These are phyloP conservation scores for Lasiurus cinereus DNA, from an alignment of 2,113 vertebrate genomes.

Conservation along the genomic window DNA sequence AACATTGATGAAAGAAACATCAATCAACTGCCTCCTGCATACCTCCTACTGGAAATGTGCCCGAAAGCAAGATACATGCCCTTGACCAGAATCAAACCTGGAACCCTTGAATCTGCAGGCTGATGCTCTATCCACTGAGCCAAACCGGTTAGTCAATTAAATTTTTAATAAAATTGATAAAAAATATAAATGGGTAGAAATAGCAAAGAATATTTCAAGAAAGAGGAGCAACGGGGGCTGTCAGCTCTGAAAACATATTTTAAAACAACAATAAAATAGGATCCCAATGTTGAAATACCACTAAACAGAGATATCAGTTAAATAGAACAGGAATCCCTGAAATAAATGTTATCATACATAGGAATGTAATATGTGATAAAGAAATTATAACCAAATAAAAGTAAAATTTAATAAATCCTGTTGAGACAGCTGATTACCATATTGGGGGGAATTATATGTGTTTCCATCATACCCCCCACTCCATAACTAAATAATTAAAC, in stretches of 20 bases:
- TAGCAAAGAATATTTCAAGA: constrained; percentile 48
- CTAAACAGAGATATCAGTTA: constrained; percentile 10
- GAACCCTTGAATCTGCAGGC: too few relatives aligned
- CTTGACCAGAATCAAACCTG: too few relatives aligned
- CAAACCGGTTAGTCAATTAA: not conserved
- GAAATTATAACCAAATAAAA: constrained; percentile 7
- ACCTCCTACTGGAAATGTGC: too few relatives aligned
- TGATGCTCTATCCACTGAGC: too few relatives aligned
- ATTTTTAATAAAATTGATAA: constrained; percentile 45
- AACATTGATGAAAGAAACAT: too few relatives aligned
- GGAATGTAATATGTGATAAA: constrained; percentile 16
- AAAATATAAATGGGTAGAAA: constrained; percentile 15
- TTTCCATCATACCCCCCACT: not conserved
- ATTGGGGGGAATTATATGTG: not conserved
- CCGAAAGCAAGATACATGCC: too few relatives aligned
- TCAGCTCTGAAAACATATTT: constrained; percentile 24
- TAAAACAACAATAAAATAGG: constrained; percentile 50
- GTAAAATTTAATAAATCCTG: not conserved
- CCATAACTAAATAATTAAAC: constrained; percentile 54
- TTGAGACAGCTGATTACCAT: not conserved
- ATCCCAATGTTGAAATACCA: not conserved
- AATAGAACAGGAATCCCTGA: not conserved
- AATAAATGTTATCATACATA: not conserved
- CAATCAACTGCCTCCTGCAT: too few relatives aligned
- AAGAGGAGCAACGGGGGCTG: not conserved